Percentiles rank a stretch among this genome's conserved stretches.
Conservation (phyloP, 2,888 invertebrate genomes). For the Elaeidobius kamerunicus region DNA sequence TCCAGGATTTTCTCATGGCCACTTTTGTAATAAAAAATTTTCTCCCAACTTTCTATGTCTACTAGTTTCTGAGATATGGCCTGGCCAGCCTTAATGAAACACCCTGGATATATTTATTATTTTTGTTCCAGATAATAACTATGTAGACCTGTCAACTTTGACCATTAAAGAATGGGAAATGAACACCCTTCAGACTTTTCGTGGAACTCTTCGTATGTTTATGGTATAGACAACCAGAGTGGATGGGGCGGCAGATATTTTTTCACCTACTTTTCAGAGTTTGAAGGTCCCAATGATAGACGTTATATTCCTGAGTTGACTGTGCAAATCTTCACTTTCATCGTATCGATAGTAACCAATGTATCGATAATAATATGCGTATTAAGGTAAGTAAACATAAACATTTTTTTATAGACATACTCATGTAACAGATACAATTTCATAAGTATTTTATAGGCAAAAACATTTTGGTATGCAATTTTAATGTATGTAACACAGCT, state of each 20-base stretch:
- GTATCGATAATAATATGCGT: conserved; percentile 53
- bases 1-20: no score
- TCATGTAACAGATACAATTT: no score
- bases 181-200: conserved; percentile 23
- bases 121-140: no score
- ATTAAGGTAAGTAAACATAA: conserved; percentile 51
- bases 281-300: conserved; percentile 48
- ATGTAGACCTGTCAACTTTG: background rate
- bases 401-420: no score
- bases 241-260: conserved; percentile 56
- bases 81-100: no score
- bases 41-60: no score
- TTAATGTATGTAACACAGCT: no score
- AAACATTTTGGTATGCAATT: no score
- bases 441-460: no score
- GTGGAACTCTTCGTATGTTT: conserved; percentile 53
- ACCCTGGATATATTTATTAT: no score
- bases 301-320: conserved; percentile 48
- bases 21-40: no score
- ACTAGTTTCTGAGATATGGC: no score
- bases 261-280: conserved; percentile 57
- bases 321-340: conserved; percentile 48
- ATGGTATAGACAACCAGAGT: conserved; percentile 50
- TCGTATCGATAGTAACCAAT: conserved; percentile 54
- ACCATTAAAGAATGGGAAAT: conserved; percentile 24